phyloP scores from a whole-genome alignment of 2,113 vertebrate genomes.

The Canis aureus region DNA sequence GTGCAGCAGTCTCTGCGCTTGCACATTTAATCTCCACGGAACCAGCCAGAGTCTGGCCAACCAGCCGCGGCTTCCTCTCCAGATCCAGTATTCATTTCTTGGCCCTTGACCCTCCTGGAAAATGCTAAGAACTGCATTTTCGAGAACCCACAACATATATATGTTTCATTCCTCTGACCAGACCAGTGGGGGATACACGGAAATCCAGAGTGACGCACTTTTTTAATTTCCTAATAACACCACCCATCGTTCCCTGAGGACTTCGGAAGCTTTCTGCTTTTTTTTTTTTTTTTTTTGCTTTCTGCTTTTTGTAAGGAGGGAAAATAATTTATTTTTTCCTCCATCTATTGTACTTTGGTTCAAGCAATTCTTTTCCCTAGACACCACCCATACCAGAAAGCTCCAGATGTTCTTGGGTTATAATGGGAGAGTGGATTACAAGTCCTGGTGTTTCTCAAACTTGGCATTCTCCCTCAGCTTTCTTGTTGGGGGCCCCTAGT shows the following conservation, averaged over 20 bases:
- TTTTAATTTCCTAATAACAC: constrained; percentile 63
- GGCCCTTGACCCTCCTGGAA: constrained; percentile 66
- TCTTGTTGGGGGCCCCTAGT: not conserved
- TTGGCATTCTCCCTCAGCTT: constrained; percentile 19
- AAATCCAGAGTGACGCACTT: constrained; percentile 45
- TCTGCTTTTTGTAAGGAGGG: constrained; percentile 44
- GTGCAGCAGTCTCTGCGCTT: not conserved
- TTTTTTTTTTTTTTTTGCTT: too few relatives aligned
- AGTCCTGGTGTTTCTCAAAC: constrained; percentile 31
- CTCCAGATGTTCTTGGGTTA: constrained; percentile 70
- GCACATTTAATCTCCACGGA: constrained; percentile 39
- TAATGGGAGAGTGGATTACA: constrained; percentile 39
- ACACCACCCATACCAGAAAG: constrained; percentile 66
- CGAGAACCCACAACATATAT: constrained; percentile 57
- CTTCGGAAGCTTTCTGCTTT: constrained; percentile 39
- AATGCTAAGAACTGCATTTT: constrained; percentile 64
- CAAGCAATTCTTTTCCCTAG: constrained; percentile 68
- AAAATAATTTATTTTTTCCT: constrained; percentile 64
- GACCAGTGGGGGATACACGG: constrained; percentile 5
- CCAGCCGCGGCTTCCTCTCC: constrained; percentile 59
- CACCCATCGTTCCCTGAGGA: constrained; percentile 56
- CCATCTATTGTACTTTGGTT: constrained; percentile 65
- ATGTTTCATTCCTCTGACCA: constrained; percentile 47
- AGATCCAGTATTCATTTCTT: constrained; percentile 53
- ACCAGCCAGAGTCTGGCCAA: constrained; percentile 41